Conservation (phyloP, 2,888 invertebrate species). For the Drosophila atripex region DNA sequence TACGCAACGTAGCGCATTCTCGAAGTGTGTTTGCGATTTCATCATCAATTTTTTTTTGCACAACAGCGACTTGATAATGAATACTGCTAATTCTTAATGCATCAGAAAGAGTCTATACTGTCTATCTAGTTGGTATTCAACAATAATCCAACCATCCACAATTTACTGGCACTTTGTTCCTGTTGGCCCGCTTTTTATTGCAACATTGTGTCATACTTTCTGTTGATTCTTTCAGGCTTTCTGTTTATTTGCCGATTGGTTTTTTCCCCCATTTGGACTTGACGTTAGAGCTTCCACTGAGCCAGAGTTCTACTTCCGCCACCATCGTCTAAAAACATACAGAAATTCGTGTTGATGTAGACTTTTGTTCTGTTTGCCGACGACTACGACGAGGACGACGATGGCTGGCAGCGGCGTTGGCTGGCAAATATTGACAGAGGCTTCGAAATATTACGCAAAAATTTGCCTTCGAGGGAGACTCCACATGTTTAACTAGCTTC, state of each 20-base stretch:
- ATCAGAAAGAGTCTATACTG: neutral
- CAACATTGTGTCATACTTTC: constrained; percentile 74
- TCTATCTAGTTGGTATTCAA: too few relatives aligned
- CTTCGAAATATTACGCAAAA: constrained; percentile 74
- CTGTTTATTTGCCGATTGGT: constrained; percentile 64
- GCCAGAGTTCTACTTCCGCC: neutral
- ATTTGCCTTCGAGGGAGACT: constrained; percentile 44
- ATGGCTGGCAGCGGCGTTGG: constrained; percentile 30
- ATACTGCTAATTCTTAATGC: constrained; percentile 24
- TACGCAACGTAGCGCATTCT: constrained; percentile 51
- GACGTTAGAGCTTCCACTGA: constrained; percentile 11
- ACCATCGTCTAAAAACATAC: neutral
- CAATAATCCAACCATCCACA: constrained; percentile 5
- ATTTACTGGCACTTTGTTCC: constrained; percentile 1
- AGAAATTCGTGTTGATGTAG: constrained; percentile 30
- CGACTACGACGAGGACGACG: constrained; percentile 17
- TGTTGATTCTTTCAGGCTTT: constrained; percentile 65
- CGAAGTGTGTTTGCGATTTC: constrained; percentile 33
- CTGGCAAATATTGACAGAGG: constrained; percentile 74
- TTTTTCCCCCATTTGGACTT: constrained; percentile 52
- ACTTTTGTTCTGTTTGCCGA: constrained; percentile 57
- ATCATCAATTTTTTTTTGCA: constrained; percentile 20
- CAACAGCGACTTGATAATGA: constrained; percentile 19
- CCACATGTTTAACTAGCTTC: constrained; percentile 26
- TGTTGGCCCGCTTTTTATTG: constrained; percentile 21